Conservation (phyloP, 2,888 invertebrate genomes). For the Archips crataeganus region DNA sequence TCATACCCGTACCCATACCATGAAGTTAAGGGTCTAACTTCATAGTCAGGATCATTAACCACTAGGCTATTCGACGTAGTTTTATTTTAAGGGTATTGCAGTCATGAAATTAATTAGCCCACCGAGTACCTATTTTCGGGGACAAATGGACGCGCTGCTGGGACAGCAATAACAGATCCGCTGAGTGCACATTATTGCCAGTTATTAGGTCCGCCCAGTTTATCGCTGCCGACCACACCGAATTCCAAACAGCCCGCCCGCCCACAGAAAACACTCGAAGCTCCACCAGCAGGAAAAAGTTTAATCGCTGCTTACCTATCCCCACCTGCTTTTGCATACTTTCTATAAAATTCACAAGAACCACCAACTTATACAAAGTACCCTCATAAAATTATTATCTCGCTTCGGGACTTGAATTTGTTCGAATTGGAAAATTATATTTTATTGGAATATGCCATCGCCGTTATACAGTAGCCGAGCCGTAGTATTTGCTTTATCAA, state of each 20-base stretch:
- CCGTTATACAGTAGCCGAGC: neutral
- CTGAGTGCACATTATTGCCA: constrained; percentile 60
- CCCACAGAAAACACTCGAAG: constrained; percentile 36
- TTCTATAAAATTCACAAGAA: constrained; percentile 16
- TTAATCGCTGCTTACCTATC: constrained; percentile 12
- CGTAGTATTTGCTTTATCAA: constrained; percentile 30
- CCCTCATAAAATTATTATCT: constrained; percentile 14
- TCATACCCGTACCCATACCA: no score
- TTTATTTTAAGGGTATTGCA: neutral
- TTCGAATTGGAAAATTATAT: constrained; percentile 1
- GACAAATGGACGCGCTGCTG: constrained; percentile 46
- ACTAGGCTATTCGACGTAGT: neutral
- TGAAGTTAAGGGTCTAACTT: no score
- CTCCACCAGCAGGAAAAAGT: constrained; percentile 1
- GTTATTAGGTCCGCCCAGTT: constrained; percentile 61
- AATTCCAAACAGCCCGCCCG: constrained; percentile 58
- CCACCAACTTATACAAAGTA: constrained; percentile 14
- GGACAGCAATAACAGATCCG: constrained; percentile 55
- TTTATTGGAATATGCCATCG: constrained; percentile 1
- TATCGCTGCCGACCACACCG: constrained; percentile 59
- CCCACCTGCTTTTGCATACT: constrained; percentile 11
- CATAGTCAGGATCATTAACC: no score
- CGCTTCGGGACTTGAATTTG: constrained; percentile 16
- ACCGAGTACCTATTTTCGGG: constrained; percentile 27
- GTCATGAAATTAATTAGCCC: neutral